A percentile compares a stretch with the other conserved stretches of the same genome.
phyloP scores from a whole-genome alignment of 2,797 vertebrate species.

The Pantherophis vulpinus region DNA sequence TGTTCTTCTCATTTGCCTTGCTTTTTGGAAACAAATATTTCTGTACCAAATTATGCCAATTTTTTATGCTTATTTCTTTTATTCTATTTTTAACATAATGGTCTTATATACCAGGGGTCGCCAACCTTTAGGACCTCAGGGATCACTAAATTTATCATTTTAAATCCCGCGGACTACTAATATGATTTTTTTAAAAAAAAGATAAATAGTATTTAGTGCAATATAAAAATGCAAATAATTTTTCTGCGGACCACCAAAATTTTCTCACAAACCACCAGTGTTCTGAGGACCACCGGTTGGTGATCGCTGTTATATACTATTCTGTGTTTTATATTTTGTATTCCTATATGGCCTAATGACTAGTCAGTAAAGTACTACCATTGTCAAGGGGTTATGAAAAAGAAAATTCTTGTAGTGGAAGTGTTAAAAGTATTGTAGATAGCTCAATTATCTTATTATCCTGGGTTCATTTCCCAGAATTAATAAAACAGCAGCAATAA shows the following conservation, averaged over 20 bases:
- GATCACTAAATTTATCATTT: no score
- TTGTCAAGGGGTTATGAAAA: background rate
- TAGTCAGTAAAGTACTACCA: background rate
- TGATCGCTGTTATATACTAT: background rate
- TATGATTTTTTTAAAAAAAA: no score
- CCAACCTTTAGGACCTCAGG: no score
- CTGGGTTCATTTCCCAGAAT: background rate
- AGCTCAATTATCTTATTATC: background rate
- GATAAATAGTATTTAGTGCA: no score
- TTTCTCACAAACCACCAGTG: no score
- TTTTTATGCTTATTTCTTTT: background rate
- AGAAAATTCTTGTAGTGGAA: background rate
- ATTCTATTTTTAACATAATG: background rate
- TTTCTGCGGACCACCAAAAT: no score
- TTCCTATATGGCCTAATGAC: background rate
- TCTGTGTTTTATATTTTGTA: background rate
- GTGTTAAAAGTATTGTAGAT: background rate
- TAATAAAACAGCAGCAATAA: background rate
- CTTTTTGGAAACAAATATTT: background rate
- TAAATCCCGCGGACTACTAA: no score
- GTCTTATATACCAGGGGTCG: background rate
- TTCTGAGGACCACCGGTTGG: no score
- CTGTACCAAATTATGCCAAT: background rate
- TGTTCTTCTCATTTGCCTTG: background rate
- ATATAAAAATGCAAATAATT: no score